Base-by-base conservation (phyloP, 2,797 vertebrate species). In the Phoeniculus purpureus region DNA sequence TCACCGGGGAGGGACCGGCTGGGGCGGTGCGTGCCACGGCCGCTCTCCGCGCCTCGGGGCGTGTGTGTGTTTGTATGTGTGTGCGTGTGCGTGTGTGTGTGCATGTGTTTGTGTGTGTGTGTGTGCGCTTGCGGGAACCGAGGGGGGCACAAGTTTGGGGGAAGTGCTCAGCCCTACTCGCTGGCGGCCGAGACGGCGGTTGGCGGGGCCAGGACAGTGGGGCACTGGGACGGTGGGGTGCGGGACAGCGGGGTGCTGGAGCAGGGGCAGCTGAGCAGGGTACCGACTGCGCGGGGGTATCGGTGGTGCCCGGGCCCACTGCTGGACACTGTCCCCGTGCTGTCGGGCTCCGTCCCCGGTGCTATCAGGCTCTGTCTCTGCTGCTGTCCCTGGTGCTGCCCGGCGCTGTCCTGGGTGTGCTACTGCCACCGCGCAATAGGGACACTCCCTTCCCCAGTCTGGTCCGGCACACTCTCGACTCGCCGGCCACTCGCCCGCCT, bases 311-410 rank as follows among this genome's bases (percentile, higher is more conserved):
- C 47, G 47, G 20, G 13, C 43, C 16, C 43, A 43, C 19, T 48
- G 47, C 47, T 22, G 50, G 50, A 22, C 50, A 13, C 50, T 27
- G 37, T 21, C 43, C 16, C 16, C 16, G 43, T 43, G 43, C 48
- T 67, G 55, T 34, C 17, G 50, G 88, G 96, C 96, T 91, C 98
- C 98, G 98, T 98, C 98, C 98, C 62, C 37, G 97, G 98, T 98
- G 73, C 98, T 98, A 98, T 98, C 43, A 6, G 43, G 43, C 43
- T 43, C 43, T 43, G 47, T 11, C 47, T 20, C 47, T 12, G 47
- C 20, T 6, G 43, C 19, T 48, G 47, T 11, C 47, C 19, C 47
- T 20, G 20, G 47, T 11, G 43, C 19, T 48, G 47, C 47, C 47
- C 23, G 50, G 13, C 50, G 23, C 50, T 27, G 37, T 21, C 43